Evolutionary conservation across 2,797 vertebrate species (phyloP).

Genomic region (Cuculus canorus): DNA sequence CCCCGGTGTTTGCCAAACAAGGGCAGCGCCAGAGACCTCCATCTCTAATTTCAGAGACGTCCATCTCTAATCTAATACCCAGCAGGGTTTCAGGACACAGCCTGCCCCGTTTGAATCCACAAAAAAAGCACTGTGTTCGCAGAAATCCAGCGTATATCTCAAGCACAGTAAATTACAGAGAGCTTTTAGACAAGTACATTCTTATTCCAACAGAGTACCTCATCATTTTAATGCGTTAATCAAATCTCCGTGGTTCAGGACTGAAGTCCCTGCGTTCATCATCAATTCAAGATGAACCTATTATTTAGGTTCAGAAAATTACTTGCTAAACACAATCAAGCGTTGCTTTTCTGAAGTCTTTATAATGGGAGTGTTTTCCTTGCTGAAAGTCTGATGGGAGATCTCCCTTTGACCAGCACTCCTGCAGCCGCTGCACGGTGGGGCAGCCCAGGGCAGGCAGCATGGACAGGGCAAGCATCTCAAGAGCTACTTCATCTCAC

Average conservation of each 20-base stretch:
- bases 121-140: accelerated
- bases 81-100: not conserved
- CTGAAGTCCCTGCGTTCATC: not conserved
- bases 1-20: accelerated
- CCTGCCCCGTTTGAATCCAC: accelerated
- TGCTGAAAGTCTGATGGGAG: not conserved
- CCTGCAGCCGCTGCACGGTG: not conserved
- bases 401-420: accelerated
- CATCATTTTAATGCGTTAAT: not conserved
- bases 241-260: not conserved
- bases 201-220: not conserved
- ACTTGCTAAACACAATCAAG: not conserved
- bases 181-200: not conserved
- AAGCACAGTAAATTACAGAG: not conserved
- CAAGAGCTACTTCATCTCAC: not conserved
- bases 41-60: not conserved
- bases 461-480: not conserved
- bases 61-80: accelerated
- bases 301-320: not conserved
- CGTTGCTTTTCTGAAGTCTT: not conserved
- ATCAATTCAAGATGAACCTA: not conserved
- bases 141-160: accelerated
- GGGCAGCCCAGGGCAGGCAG: not conserved
- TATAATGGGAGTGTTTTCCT: accelerated
- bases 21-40: not conserved